Evolutionary conservation across 2,113 vertebrate genomes (phyloP), one percentile per base, ranked within the genome.

Genomic region (Labeo catla): DNA sequence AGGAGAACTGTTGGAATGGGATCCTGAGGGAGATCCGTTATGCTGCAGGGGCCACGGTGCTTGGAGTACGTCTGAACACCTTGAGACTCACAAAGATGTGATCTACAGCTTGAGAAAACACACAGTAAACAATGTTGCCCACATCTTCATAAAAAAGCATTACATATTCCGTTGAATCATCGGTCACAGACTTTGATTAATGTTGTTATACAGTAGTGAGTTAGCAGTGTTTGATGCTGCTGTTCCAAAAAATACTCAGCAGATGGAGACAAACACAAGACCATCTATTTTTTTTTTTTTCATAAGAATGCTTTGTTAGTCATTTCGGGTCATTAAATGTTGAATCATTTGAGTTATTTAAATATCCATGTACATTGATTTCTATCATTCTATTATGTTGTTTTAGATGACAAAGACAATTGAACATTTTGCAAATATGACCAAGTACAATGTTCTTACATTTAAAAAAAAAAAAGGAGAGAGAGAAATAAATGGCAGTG

Each of bases 21-120:
- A 96, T 99, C 12, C 93, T 99, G 15, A 91, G 97, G 52, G 97
- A 99, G 92, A 97, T 99, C 0, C 92, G 95, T 72, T 99, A 97
- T 0, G 97, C 97, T 0, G 96, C 96, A 0, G 96, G 97, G 0
- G 95, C 98, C 89, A 97, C 97, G 0, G 94, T 98, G 88, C 92
- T 99, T 0, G 93, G 96, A 0, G 97, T 96, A 49, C 93, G 93
- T 21, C 97, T 99, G 92, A 99, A 99, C 0, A 94, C 96, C 8
- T 91, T 98, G 87, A 96, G 97, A 61, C 93, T 99, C n/a, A 97
- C 94, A 0, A 99, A 98, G 93, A 96, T 99, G 93, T 99, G 95
- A 93, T 76, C 63, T 34, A 43, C 50, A 70, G 28, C 45, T 49
- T 73, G 39, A 77, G n/a, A 82, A 59, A 81, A 57, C 45, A 61